Base-by-base conservation (phyloP, 2,888 invertebrate genomes). In the Machimus rusticus region DNA sequence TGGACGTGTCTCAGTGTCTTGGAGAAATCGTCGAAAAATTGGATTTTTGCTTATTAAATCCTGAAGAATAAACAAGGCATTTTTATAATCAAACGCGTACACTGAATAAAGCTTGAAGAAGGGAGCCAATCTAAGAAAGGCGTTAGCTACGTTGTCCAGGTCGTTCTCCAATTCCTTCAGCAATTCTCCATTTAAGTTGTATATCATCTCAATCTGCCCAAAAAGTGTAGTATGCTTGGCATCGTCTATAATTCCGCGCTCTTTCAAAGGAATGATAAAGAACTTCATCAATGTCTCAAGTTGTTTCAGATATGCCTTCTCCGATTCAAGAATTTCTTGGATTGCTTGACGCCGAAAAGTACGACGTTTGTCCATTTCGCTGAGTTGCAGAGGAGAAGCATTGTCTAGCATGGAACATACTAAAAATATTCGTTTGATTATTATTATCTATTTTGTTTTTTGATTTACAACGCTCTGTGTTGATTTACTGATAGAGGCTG, bases 81-180 rank as follows among this genome's bases (percentile, higher is more conserved):
- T 94, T 89, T 95, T 95, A 90, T 95, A 96, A 90, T 95, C 95
- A 88, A 95, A 96, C 0, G 96, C 96, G 91, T 96, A 96, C 0
- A 95, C 95, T 0, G 96, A 96, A 91, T 97, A 97, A 23, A 96
- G 91, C 91, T 96, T 97, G 86, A 97, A 95, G 91, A 95, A 96
- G 4, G 96, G 96, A 1, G 95, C 96, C 88, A 96, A 94, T 90
- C 94, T 95, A 0, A 94, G 93, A 91, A 97, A 96, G 0, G 96
- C 95, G 82, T 93, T 92, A 0, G 95, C 95, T 8, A 96, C 93
- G 91, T 95, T 94, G 43, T 94, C 93, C 88, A 93, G 91, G 89
- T 94, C 93, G 8, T 92, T 90, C 89, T 94, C 94, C 79, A 96
- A 91, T 90, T 95, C 94, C 8, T 93, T 92, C 6, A 95, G 91